These are phyloP conservation scores for Atrina japonica DNA, from an alignment of 2,888 invertebrate species.

Conservation along the genomic window DNA sequence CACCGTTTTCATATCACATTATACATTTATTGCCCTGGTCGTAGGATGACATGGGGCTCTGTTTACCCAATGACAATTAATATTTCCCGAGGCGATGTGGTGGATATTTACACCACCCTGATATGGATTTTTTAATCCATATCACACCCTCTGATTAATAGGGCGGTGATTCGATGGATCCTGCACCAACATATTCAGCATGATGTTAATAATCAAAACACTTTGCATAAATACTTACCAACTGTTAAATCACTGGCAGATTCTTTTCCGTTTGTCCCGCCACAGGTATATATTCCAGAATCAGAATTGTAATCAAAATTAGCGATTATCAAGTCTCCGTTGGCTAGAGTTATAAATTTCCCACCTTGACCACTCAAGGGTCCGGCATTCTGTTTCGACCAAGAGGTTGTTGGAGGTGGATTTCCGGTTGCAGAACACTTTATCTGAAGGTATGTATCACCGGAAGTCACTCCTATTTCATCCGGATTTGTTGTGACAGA, in stretches of 20 bases:
- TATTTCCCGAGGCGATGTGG: too few species aligned
- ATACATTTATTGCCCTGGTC: too few species aligned
- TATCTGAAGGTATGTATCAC: conserved; percentile 26
- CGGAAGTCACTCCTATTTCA: conserved; percentile 6
- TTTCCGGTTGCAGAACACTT: conserved; percentile 28
- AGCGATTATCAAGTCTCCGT: conserved; percentile 36
- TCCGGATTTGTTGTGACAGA: conserved; percentile 18
- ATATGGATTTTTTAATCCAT: too few species aligned
- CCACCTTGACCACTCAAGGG: conserved; percentile 20
- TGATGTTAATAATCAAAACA: too few species aligned
- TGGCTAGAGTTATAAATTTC: conserved; percentile 30
- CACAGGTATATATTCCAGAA: conserved; percentile 33
- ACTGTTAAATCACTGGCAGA: conserved; percentile 25
- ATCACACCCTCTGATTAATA: too few species aligned
- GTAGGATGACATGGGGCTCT: too few species aligned
- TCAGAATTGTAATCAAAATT: conserved; percentile 26
- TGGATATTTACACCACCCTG: too few species aligned
- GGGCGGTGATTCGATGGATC: too few species aligned
- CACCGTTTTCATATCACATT: too few species aligned
- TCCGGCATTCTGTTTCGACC: conserved; percentile 19
- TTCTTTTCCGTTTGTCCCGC: conserved; percentile 31
- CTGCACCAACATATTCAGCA: too few species aligned
- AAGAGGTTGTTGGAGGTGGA: conserved; percentile 20
- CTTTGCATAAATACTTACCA: conserved; percentile 16
- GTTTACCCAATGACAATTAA: too few species aligned